Conservation (phyloP, 2,113 vertebrate species). For the Chamaea fasciata region DNA sequence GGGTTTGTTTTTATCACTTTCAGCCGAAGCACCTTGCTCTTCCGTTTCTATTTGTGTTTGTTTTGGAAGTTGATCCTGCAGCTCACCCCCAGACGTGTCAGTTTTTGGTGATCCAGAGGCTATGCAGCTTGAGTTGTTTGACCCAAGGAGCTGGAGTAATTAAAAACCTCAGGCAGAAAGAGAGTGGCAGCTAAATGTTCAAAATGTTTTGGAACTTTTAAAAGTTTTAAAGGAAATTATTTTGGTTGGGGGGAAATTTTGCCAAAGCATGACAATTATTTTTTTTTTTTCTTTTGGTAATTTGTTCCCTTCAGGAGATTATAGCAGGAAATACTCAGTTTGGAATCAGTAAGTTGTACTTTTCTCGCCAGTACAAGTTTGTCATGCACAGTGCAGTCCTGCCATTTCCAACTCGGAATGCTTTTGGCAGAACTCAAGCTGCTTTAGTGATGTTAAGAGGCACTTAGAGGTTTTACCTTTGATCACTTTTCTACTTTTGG, state of each 20-base stretch:
- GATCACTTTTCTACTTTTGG: not conserved
- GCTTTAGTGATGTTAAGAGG: not conserved
- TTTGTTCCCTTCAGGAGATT: not conserved
- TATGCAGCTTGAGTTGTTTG: not conserved
- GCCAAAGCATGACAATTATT: not conserved
- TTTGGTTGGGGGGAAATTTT: not conserved
- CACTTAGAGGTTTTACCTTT: conserved; percentile 13
- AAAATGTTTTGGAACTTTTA: not conserved
- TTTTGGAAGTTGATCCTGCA: not conserved
- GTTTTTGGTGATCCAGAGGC: not conserved
- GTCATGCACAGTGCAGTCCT: not conserved
- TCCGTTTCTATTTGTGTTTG: not conserved
- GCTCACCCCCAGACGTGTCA: not conserved
- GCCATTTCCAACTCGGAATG: not conserved
- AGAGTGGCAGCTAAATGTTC: not conserved
- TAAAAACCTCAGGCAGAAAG: not conserved
- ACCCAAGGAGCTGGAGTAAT: not conserved
- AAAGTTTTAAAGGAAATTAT: not conserved
- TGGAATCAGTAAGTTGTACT: not conserved
- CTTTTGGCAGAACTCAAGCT: not conserved
- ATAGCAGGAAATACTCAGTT: not conserved
- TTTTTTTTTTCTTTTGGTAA: not conserved
- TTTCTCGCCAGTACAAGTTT: not conserved
- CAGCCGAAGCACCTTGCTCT: conserved; percentile 13
- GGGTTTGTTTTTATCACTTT: not conserved